These are phyloP conservation scores for Oryctolagus cuniculus DNA, from an alignment of 2,113 vertebrate genomes.

Conservation along the genomic window mOryCun1.1 NC_091432.1:180032501-180033000, in stretches of 20 bases:
- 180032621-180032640: conserved; percentile 87
- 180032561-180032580: conserved; percentile 87
- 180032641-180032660: conserved; percentile 85
- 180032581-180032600: conserved; percentile 85
- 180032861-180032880: neutral
- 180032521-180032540: conserved; percentile 85
- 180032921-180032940: conserved; percentile 22
- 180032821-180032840: neutral
- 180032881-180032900: conserved; percentile 29
- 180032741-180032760: conserved; percentile 95
- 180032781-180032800: conserved; percentile 93
- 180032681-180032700: conserved; percentile 83
- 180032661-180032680: conserved; percentile 84
- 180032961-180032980: neutral
- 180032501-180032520: conserved; percentile 84
- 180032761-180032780: conserved; percentile 95
- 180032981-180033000: conserved; percentile 60
- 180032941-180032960: conserved; percentile 27
- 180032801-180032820: conserved; percentile 87
- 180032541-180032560: conserved; percentile 89
- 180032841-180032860: conserved; percentile 29
- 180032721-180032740: conserved; percentile 96
- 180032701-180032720: conserved; percentile 90
- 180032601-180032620: conserved; percentile 84
- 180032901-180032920: neutral